Conservation (phyloP, 2,113 vertebrate species). For the Callaeas wilsoni region DNA sequence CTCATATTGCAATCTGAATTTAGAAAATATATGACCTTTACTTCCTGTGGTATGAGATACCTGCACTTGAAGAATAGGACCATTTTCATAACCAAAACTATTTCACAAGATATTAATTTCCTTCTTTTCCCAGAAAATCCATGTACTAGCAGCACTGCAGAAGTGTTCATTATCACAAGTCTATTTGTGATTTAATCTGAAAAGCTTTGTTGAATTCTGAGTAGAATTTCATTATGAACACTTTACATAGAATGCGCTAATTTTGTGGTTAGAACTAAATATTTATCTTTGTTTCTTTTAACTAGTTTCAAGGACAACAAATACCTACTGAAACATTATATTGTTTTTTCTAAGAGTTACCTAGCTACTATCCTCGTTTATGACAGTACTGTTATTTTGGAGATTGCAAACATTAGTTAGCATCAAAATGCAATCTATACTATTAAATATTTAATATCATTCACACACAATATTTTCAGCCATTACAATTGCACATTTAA, state of each 20-base stretch:
- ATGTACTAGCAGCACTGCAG: not conserved
- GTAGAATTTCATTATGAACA: not conserved
- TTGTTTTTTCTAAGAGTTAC: not conserved
- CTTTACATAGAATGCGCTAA: not conserved
- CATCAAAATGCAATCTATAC: not conserved
- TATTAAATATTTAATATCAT: not conserved
- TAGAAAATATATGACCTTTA: not conserved
- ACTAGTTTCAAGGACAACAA: not conserved
- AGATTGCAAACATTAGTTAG: not conserved
- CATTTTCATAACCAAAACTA: not conserved
- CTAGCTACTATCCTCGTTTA: not conserved
- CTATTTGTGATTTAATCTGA: not conserved
- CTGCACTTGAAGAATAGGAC: not conserved
- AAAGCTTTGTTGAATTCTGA: not conserved
- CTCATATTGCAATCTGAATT: not conserved
- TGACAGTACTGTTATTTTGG: not conserved
- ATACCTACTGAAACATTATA: not conserved
- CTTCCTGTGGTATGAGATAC: not conserved
- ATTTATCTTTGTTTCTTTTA: not conserved
- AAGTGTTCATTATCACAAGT: not conserved
- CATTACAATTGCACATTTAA: not conserved
- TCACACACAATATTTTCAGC: not conserved
- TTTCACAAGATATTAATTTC: not conserved
- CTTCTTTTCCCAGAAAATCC: not conserved
- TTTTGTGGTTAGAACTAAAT: not conserved